Conservation (phyloP, 2,113 vertebrate species). For the Machaerirhynchus nigripectus region DNA sequence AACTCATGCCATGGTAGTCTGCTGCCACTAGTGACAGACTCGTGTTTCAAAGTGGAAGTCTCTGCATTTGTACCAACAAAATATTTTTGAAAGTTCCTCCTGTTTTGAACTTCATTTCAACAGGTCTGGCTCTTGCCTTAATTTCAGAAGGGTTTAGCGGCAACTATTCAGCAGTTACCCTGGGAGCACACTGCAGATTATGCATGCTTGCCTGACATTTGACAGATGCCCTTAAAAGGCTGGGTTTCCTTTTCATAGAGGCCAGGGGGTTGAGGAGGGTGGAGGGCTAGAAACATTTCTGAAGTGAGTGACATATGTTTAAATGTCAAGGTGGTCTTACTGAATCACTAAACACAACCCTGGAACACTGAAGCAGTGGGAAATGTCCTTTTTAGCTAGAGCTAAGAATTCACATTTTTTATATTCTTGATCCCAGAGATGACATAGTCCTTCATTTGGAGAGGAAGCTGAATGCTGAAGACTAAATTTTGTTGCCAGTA, state of each 20-base stretch:
- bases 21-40: neutral
- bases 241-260: neutral
- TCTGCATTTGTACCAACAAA: slow-evolving; percentile 1
- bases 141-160: slow-evolving; percentile 20
- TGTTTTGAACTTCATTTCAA: neutral
- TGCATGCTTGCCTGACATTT: slow-evolving; percentile 59
- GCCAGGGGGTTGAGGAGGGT: slow-evolving; percentile 16
- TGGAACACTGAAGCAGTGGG: neutral
- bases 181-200: slow-evolving; percentile 35
- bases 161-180: slow-evolving; percentile 26
- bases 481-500: slow-evolving; percentile 24
- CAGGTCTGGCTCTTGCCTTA: neutral
- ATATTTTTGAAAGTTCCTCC: neutral
- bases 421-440: slow-evolving; percentile 21
- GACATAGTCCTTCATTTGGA: slow-evolving; percentile 10
- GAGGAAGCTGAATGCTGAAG: slow-evolving; percentile 10
- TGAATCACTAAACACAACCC: slow-evolving; percentile 27
- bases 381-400: neutral
- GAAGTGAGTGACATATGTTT: slow-evolving; percentile 30
- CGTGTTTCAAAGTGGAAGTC: neutral
- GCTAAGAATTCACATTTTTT: neutral
- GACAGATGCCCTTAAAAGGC: slow-evolving; percentile 46
- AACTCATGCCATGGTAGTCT: neutral
- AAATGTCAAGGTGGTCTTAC: slow-evolving; percentile 42
- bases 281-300: slow-evolving; percentile 46